Percentiles rank a stretch among this genome's conserved stretches.
Evolutionary conservation across 1,140 invertebrate species (phyloP).

Genomic region (Dendrolimus punctatus): DNA sequence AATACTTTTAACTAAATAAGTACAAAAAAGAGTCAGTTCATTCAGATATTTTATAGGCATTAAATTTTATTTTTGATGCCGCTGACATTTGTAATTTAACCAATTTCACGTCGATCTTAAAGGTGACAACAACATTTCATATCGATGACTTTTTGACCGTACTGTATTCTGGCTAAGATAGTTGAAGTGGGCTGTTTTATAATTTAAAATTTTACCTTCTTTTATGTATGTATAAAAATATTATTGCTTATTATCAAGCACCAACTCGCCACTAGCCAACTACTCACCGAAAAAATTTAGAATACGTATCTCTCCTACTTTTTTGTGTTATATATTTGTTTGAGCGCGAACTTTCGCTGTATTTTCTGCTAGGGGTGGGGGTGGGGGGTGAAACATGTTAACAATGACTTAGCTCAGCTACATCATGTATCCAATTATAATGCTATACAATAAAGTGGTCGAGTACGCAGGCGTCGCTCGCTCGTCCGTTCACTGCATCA

Average conservation of each 20-base stretch:
- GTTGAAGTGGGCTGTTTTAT: no score
- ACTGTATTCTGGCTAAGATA: conserved; percentile 5
- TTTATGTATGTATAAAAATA: conserved; percentile 71
- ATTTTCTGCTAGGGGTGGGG: conserved; percentile 7
- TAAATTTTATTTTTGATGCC: no score
- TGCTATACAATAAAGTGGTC: conserved; percentile 17
- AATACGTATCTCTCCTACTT: conserved; percentile 54
- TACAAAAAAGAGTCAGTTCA: no score
- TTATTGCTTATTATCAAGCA: conserved; percentile 70
- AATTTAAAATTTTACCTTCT: not conserved
- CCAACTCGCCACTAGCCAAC: conserved; percentile 66
- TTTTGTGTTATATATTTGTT: conserved; percentile 18
- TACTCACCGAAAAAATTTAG: conserved; percentile 61
- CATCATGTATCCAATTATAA: conserved; percentile 56
- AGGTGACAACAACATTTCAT: conserved; percentile 14
- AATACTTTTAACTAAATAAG: no score
- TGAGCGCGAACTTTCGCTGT: conserved; percentile 43
- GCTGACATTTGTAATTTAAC: no score
- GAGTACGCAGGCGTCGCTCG: conserved; percentile 12
- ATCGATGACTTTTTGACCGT: conserved; percentile 58
- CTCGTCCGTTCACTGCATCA: conserved; percentile 79
- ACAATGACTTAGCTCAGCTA: conserved; percentile 58
- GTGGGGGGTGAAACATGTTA: conserved; percentile 25
- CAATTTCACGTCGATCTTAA: not conserved
- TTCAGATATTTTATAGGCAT: no score